Conservation (phyloP, 2,888 invertebrate species). For the Tiliacea citrago region DNA sequence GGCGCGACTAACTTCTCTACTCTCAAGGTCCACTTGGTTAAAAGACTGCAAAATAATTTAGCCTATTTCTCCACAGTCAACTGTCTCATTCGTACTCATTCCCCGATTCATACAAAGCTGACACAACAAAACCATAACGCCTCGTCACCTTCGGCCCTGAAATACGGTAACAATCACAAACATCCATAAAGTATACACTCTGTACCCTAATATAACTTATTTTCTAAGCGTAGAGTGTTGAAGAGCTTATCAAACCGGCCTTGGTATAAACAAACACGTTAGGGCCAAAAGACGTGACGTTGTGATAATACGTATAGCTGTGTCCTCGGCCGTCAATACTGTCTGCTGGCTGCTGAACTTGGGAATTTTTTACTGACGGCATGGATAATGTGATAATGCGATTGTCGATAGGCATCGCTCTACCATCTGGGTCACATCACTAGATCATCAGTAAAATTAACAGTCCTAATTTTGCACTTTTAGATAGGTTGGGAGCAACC, state of each 20-base stretch:
- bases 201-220: constrained; percentile 3
- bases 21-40: no score
- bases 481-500: not conserved
- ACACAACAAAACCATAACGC: constrained; percentile 36
- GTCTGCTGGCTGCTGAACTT: constrained; percentile 23
- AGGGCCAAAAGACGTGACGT: constrained; percentile 30
- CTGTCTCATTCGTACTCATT: constrained; percentile 12
- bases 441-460: not conserved
- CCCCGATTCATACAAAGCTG: not conserved
- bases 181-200: not conserved
- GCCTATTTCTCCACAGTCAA: constrained; percentile 3
- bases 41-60: constrained; percentile 1
- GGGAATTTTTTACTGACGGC: not conserved
- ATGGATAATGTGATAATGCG: not conserved
- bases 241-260: constrained; percentile 31
- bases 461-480: not conserved
- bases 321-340: constrained; percentile 39
- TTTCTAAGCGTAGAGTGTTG: constrained; percentile 11
- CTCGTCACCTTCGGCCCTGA: constrained; percentile 52
- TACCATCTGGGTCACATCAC: not conserved
- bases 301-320: constrained; percentile 36
- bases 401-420: not conserved
- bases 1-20: no score
- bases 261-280: constrained; percentile 49
- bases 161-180: constrained; percentile 26